Base-by-base conservation (phyloP, 2,113 vertebrate species). In the Megatriorchis doriae region DNA sequence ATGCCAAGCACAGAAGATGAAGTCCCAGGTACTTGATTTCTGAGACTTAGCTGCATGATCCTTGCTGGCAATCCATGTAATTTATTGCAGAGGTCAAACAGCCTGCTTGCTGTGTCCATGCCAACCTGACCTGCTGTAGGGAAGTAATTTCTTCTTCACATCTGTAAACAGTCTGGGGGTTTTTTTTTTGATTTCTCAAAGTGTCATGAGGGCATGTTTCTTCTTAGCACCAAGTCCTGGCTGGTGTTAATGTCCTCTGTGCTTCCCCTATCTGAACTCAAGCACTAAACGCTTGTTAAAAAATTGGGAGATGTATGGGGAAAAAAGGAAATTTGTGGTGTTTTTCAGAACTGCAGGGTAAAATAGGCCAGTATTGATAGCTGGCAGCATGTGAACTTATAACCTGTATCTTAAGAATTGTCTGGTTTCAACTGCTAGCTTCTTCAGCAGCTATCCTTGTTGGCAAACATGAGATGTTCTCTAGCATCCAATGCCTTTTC, bases 251-350 rank as follows among this genome's bases (percentile, higher is more conserved):
- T 31, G n/a, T 78, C 2, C 3, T 53, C 42, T 71, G 12, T 75
- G 26, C n/a, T 72, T 85, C 62, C 50, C 10, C 13, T 59, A 27
- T 13, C 38, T 72, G 47, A 87, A 82, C 32, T 85, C 9, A 25
- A 71, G 40, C 31, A 36, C 18, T 55, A 32, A 93, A 52, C 0
- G 0, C 9, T 15, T n/a, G 5, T 22, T 73, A 31, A 91, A 81
- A 86, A 45, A 62, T 6, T 2, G 14, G 6, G 36, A 56, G 31
- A 15, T 8, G 4, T n/a, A 20, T 15, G 13, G 17, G 15, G 11
- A 1, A 13, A 27, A 63, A 61, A 43, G 27, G 0, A 52, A 43
- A 38, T 12, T 4, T 14, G 6, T 23, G 29, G 1, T 31, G 14
- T 45, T 66, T 91, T 86, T 72, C 48, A 70, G 40, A 66, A 73